Evolutionary conservation across 2,888 invertebrate genomes (phyloP).

Genomic region (Ennomos quercinarius): DNA sequence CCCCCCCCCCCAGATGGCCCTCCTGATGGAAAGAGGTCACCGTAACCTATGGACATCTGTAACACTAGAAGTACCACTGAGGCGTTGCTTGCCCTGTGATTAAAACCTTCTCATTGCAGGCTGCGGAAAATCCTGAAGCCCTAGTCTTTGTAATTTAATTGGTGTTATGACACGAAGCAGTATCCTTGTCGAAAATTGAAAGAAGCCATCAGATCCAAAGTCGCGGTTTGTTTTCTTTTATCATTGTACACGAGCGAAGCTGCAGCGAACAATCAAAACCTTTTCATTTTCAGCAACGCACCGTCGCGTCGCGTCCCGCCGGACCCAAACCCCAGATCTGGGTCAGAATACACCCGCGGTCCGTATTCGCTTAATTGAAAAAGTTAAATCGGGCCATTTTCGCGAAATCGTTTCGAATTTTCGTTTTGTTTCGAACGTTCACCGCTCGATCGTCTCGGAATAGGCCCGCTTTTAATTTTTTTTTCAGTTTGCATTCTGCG

Average conservation of each 20-base stretch:
- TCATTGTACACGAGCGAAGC: constrained; percentile 52
- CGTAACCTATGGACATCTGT: too few species aligned
- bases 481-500: background rate
- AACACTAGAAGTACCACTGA: too few species aligned
- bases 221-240: constrained; percentile 27
- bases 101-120: too few species aligned
- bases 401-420: constrained; percentile 63
- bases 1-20: too few species aligned
- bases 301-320: constrained; percentile 50
- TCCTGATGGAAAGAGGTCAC: too few species aligned
- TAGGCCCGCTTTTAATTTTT: constrained; percentile 38
- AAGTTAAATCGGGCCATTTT: constrained; percentile 78
- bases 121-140: too few species aligned
- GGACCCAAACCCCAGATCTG: constrained; percentile 50
- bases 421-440: constrained; percentile 47
- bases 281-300: constrained; percentile 66
- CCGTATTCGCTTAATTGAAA: constrained; percentile 73
- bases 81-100: too few species aligned
- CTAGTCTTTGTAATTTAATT: too few species aligned
- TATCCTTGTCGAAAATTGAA: too few species aligned
- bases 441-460: constrained; percentile 38
- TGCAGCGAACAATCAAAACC: constrained; percentile 60
- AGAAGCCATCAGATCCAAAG: constrained; percentile 4
- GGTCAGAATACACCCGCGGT: constrained; percentile 63
- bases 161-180: too few species aligned